Conservation (phyloP, 2,888 invertebrate genomes). For the Pachliopta kotzebuea region DNA sequence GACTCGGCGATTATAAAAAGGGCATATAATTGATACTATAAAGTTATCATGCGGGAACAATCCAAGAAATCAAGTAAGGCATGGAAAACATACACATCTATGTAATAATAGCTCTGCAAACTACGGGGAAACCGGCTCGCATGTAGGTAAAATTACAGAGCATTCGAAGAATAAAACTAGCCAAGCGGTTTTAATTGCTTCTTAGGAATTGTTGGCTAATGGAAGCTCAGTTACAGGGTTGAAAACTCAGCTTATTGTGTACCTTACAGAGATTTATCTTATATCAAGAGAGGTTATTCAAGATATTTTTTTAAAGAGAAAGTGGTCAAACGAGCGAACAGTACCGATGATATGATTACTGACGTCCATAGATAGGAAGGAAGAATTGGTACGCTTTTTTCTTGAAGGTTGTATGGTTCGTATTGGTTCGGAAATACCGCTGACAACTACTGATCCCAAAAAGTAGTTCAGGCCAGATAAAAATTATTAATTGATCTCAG, state of each 20-base stretch:
- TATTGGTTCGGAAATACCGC: too few relatives aligned
- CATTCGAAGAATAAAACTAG: slow-evolving; percentile 24
- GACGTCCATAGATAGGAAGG: too few relatives aligned
- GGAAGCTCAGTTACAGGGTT: neutral
- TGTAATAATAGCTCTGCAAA: neutral
- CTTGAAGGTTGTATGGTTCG: too few relatives aligned
- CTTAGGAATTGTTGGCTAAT: slow-evolving; percentile 24
- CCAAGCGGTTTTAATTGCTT: slow-evolving; percentile 25
- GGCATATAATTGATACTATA: neutral
- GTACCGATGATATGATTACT: too few relatives aligned
- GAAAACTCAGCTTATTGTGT: neutral
- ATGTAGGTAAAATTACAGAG: slow-evolving; percentile 25
- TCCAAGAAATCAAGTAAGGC: neutral
- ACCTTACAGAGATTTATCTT: neutral
- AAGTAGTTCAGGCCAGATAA: too few relatives aligned
- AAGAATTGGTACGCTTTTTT: too few relatives aligned
- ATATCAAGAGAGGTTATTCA: neutral
- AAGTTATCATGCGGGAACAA: neutral
- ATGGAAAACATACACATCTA: slow-evolving; percentile 3
- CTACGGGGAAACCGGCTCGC: slow-evolving; percentile 14
- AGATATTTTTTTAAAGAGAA: too few relatives aligned
- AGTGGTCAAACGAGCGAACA: too few relatives aligned
- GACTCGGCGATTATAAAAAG: too few relatives aligned
- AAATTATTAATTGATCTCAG: too few relatives aligned
- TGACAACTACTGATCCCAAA: too few relatives aligned